These are phyloP conservation scores for Micronycteris hirsuta DNA, from an alignment of 2,113 vertebrate genomes.

Conservation along the genomic window DNA sequence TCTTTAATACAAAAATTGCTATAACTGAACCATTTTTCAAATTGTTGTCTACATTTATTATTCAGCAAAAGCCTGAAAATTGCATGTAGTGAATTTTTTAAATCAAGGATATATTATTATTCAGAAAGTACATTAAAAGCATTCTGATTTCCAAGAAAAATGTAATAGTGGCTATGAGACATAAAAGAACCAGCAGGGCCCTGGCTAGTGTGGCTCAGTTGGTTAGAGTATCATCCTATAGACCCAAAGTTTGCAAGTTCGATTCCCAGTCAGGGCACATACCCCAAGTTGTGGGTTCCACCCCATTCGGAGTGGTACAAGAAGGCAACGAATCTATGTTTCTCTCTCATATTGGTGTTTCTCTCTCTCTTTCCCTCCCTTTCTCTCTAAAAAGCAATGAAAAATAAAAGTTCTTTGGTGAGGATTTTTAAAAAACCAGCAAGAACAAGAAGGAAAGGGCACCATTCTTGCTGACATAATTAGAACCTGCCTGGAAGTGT, in stretches of 20 bases:
- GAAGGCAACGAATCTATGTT: no score
- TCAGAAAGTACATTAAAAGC: constrained; percentile 6
- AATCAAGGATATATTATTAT: constrained; percentile 1
- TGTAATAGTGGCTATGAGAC: background rate
- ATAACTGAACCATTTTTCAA: background rate
- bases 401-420: no score
- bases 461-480: constrained; percentile 63
- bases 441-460: constrained; percentile 44
- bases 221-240: no score
- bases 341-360: no score
- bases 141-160: constrained; percentile 31
- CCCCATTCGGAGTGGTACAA: no score
- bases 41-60: background rate
- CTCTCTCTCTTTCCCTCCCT: no score
- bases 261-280: no score
- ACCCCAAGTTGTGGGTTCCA: no score
- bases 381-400: no score
- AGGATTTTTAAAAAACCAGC: background rate
- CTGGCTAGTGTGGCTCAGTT: no score
- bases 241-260: no score
- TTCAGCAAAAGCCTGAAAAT: constrained; percentile 12
- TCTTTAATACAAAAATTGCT: constrained; percentile 6
- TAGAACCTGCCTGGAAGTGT: constrained; percentile 33
- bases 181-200: background rate
- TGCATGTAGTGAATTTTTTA: background rate